phyloP scores from a whole-genome alignment of 2,113 vertebrate genomes.

The Felis catus region DNA sequence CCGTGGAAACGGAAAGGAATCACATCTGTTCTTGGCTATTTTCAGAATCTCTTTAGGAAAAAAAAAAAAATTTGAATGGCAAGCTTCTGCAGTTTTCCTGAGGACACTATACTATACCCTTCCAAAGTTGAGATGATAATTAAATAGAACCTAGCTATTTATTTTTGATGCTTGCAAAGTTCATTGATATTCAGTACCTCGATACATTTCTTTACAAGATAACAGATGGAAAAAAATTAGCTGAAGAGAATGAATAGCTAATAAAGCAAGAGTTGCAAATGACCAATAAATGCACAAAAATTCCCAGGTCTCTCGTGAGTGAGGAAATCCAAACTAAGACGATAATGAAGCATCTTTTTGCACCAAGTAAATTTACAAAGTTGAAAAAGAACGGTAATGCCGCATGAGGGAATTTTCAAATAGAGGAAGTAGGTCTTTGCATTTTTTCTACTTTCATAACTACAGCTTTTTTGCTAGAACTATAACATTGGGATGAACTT shows the following conservation, averaged over 20 bases:
- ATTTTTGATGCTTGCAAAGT: not conserved
- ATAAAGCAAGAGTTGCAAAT: not conserved
- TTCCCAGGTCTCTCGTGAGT: not conserved
- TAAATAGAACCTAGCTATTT: not conserved
- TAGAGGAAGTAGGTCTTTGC: not conserved
- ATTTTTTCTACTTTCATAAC: not conserved
- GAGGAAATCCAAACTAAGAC: not conserved
- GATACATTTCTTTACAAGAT: not conserved
- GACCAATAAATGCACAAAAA: not conserved
- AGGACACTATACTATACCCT: not conserved
- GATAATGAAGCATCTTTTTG: not conserved
- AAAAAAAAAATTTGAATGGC: not conserved
- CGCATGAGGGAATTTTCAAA: not conserved
- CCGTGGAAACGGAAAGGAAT: not conserved
- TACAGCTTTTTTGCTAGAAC: not conserved
- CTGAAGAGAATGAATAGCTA: not conserved
- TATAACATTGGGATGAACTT: not conserved
- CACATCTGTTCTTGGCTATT: constrained; percentile 18
- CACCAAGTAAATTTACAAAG: not conserved
- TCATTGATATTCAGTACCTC: not conserved
- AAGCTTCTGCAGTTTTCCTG: constrained; percentile 8
- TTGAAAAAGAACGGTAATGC: not conserved
- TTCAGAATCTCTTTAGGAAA: not conserved
- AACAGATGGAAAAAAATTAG: not conserved
- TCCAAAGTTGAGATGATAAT: not conserved